Evolutionary conservation across 2,797 vertebrate genomes (phyloP).

Genomic region (Microctenopoma steveboyesi): DNA sequence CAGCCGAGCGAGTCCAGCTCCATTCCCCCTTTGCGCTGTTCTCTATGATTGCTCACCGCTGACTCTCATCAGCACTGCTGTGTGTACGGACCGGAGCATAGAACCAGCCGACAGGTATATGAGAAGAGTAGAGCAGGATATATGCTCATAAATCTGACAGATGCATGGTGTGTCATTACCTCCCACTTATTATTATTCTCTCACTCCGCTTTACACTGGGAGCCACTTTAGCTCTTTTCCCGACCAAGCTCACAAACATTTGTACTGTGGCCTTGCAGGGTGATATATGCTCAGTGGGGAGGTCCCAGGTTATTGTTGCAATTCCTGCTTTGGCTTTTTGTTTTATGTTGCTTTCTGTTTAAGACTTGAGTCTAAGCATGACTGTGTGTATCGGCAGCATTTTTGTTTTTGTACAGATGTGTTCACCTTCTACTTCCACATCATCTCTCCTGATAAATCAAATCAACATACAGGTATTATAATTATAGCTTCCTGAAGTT

Average conservation of each 20-base stretch:
- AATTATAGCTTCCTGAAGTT: neutral
- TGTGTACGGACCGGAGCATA: slow-evolving; percentile 37
- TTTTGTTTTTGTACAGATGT: neutral
- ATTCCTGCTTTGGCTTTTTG: slow-evolving; percentile 46
- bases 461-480: neutral
- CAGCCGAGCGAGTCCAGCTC: slow-evolving; percentile 41
- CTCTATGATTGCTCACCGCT: slow-evolving; percentile 58
- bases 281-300: slow-evolving; percentile 66
- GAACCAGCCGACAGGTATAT: slow-evolving; percentile 55
- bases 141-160: slow-evolving; percentile 71
- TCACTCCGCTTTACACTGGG: slow-evolving; percentile 61
- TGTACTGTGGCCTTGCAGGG: slow-evolving; percentile 65
- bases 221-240: slow-evolving; percentile 58
- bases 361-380: slow-evolving; percentile 32
- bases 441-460: neutral
- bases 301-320: slow-evolving; percentile 46
- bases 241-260: slow-evolving; percentile 57
- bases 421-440: neutral
- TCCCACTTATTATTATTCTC: slow-evolving; percentile 75
- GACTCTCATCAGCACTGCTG: slow-evolving; percentile 65
- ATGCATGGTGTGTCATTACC: slow-evolving; percentile 75
- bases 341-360: slow-evolving; percentile 51
- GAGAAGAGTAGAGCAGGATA: slow-evolving; percentile 47
- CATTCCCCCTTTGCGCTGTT: slow-evolving; percentile 32
- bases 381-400: slow-evolving; percentile 5